phyloP scores from a whole-genome alignment of 2,888 invertebrate genomes.

The Macrosoma leucophasiata region DNA sequence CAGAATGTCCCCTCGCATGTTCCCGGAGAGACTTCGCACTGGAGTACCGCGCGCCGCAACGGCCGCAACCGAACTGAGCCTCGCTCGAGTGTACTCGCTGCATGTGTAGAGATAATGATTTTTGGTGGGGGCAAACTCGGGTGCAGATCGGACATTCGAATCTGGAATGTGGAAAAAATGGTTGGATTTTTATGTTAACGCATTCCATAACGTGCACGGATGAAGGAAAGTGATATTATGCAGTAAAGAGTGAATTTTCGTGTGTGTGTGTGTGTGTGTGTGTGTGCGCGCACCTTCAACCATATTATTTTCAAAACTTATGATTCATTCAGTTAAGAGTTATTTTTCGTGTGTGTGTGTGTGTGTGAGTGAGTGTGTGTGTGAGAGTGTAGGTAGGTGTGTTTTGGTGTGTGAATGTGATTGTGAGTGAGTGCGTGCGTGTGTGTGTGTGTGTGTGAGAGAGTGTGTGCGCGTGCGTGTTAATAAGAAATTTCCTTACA shows the following conservation, averaged over 20 bases:
- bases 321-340: background rate
- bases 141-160: constrained; percentile 46
- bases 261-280: no score
- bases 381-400: no score
- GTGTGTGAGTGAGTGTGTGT: no score
- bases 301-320: background rate
- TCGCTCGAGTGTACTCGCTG: constrained; percentile 32
- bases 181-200: no score
- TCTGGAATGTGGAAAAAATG: constrained; percentile 29
- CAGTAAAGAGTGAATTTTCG: background rate
- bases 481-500: no score
- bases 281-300: background rate
- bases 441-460: no score
- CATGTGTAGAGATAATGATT: constrained; percentile 37
- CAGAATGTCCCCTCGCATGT: constrained; percentile 33
- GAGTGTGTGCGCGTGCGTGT: no score
- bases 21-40: constrained; percentile 36
- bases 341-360: no score
- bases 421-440: no score
- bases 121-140: constrained; percentile 35
- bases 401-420: no score
- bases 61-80: constrained; percentile 33
- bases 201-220: no score
- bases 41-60: constrained; percentile 35
- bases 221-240: background rate